phyloP scores from a whole-genome alignment of 2,113 vertebrate genomes.

The Tachuris rubrigastra region DNA sequence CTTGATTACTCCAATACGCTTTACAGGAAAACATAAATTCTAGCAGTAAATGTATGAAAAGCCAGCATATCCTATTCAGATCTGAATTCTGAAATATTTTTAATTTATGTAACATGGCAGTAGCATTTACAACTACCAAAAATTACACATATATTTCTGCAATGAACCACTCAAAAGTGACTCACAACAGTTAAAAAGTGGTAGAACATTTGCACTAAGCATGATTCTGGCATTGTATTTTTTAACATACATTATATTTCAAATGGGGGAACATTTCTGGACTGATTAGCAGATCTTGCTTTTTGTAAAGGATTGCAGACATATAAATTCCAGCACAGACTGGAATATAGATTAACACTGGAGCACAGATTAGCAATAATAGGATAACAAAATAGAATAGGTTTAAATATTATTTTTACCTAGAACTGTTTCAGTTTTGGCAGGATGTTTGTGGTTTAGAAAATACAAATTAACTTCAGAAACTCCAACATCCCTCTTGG shows the following conservation, averaged over 20 bases:
- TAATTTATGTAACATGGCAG: conserved; percentile 6
- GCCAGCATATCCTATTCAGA: not conserved
- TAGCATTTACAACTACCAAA: conserved; percentile 11
- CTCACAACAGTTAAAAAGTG: not conserved
- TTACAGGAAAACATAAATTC: conserved; percentile 25
- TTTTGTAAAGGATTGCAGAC: not conserved
- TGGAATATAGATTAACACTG: not conserved
- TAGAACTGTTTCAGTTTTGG: not conserved
- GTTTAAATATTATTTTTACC: not conserved
- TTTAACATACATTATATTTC: not conserved
- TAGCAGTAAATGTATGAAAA: not conserved
- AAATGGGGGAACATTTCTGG: not conserved
- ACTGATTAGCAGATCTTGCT: not conserved
- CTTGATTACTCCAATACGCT: not conserved
- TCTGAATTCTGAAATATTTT: not conserved
- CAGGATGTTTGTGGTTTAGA: not conserved
- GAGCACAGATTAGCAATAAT: not conserved
- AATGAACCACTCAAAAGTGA: not conserved
- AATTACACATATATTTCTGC: not conserved
- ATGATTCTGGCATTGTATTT: not conserved
- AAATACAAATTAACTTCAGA: not conserved
- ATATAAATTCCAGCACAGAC: not conserved
- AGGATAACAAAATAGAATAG: not conserved
- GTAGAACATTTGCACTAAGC: not conserved
- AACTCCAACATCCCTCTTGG: not conserved